phyloP scores from a whole-genome alignment of 2,797 vertebrate species.

The Cossypha polioptera region DNA sequence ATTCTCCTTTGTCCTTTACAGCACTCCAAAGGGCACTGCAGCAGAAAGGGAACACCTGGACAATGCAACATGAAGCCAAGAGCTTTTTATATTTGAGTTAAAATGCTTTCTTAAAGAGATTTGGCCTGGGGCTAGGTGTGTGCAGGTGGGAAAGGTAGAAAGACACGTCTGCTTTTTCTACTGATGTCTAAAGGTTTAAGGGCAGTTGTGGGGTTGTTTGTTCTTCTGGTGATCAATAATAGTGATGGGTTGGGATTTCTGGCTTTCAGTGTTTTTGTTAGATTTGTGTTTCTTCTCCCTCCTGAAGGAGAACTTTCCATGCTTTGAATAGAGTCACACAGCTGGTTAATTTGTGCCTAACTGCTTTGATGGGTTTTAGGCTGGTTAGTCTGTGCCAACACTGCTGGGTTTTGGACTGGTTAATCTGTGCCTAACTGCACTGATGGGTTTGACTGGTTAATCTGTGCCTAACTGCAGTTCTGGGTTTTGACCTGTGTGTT shows the following conservation, averaged over 20 bases:
- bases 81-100: not conserved
- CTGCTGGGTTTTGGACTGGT: too few relatives aligned
- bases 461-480: not conserved
- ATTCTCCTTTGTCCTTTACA: not conserved
- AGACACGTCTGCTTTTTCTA: not conserved
- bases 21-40: not conserved
- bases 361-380: not conserved
- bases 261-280: not conserved
- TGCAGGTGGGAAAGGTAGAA: not conserved
- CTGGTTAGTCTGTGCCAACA: not conserved
- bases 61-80: not conserved
- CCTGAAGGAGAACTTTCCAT: not conserved
- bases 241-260: not conserved
- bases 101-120: not conserved
- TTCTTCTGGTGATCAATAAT: not conserved
- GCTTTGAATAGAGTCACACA: not conserved
- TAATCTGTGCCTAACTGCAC: not conserved
- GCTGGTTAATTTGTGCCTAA: not conserved
- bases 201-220: not conserved
- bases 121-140: not conserved
- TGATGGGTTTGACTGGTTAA: not conserved
- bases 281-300: not conserved
- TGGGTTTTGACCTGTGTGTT: not conserved
- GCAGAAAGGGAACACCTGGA: not conserved
- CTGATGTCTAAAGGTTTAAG: not conserved